Conservation (phyloP, 2,113 vertebrate species). For the Corydoras sp. region DNA sequence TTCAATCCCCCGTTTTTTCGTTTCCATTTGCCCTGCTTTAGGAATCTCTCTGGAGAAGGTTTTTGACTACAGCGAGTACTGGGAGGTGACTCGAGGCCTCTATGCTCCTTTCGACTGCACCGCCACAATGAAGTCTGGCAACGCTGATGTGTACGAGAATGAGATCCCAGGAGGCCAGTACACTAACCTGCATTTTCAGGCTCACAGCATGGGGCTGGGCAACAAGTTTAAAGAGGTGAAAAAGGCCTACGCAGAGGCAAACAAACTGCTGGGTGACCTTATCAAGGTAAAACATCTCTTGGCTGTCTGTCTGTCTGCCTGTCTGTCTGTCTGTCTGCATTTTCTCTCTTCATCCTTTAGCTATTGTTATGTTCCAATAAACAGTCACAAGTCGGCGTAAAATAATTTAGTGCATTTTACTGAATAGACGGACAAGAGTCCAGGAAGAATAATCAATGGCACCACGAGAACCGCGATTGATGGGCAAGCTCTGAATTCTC, state of each 20-base stretch:
- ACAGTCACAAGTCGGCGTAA: too few relatives aligned
- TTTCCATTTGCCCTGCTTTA: conserved; percentile 44
- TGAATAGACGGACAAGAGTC: too few relatives aligned
- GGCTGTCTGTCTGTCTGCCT: background rate
- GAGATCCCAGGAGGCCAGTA: conserved; percentile 97
- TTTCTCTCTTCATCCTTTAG: too few relatives aligned
- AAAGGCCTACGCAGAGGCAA: conserved; percentile 87
- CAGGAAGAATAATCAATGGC: too few relatives aligned
- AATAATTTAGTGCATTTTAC: too few relatives aligned
- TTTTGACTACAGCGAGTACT: conserved; percentile 95
- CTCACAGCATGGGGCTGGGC: conserved; percentile 94
- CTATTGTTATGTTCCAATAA: background rate
- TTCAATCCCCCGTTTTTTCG: background rate
- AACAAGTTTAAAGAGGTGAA: conserved; percentile 97
- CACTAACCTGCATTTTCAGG: conserved; percentile 99
- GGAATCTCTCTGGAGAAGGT: conserved; percentile 82
- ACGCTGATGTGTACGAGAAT: conserved; percentile 95
- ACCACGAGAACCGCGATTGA: too few relatives aligned
- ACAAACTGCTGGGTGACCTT: conserved; percentile 90
- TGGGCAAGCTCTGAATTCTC: too few relatives aligned
- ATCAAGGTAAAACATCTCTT: conserved; percentile 80
- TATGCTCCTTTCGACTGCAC: conserved; percentile 96
- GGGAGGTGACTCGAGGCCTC: conserved; percentile 85
- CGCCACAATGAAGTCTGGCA: conserved; percentile 97
- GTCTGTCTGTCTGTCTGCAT: background rate